Evolutionary conservation across 2,888 invertebrate genomes (phyloP), one percentile per base, ranked within the genome.

Genomic region (Ethmia dodecea): DNA sequence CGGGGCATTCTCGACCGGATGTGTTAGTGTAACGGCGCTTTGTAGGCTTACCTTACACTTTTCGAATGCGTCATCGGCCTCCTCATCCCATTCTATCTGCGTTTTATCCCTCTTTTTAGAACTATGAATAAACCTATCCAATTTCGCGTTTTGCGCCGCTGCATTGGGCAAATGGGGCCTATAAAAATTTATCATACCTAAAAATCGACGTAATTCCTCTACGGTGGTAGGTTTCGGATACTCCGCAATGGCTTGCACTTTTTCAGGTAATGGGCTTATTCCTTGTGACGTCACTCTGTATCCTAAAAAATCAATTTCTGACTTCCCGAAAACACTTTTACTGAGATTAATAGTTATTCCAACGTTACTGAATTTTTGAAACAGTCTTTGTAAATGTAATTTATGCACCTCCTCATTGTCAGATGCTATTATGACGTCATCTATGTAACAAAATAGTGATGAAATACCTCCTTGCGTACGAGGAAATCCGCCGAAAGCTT

Each of bases 111-210:
- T 45, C 34, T 43, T 49, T 4, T 40, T 43, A 1, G 34, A 15
- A 1, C 46, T 50, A 5, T 37, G 18, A n/a, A 58, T 38, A 10
- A 49, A 33, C 1, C 38, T 28, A 27, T 54, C 43, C 2, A 67
- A 45, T 3, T 56, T 53, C 0, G 53, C 45, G 37, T 61, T 62
- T 3, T 40, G 34, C 16, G 43, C 13, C 0, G 65, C 63, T 9
- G 63, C 55, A 1, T 55, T 32, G 5, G 51, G 55, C 3, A 66
- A 45, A 38, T 52, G 64, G 3, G 52, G 30, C 2, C 61, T 35
- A 28, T 66, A 68, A 43, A 62, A 66, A 37, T 66, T 70, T 6
- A 40, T 15, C 36, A 40, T 40, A n/a, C 36, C 31, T 25, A 31
- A 27, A 40, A 39, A 32, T 28, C 42, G n/a, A 5, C 29, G 10